Evolutionary conservation across 2,113 vertebrate species (phyloP).

Genomic region (Saimiri boliviensis): DNA sequence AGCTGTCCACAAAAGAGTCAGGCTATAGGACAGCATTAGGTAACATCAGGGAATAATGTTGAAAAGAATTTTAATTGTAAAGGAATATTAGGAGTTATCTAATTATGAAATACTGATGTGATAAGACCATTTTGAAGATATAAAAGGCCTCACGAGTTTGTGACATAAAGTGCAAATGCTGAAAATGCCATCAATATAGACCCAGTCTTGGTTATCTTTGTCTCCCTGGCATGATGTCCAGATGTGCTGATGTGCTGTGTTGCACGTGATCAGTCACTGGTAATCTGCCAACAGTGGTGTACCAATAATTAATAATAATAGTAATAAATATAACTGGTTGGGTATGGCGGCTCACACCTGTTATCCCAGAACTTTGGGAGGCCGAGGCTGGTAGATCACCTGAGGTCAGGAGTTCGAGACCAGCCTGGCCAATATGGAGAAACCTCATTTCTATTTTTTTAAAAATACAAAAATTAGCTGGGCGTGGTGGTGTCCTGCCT

Average conservation of each 20-base stretch:
- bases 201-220: background rate
- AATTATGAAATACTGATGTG: background rate
- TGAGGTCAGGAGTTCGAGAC: too few relatives aligned
- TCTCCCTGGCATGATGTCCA: background rate
- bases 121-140: background rate
- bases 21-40: background rate
- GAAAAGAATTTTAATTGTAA: background rate
- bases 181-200: background rate
- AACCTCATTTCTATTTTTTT: too few relatives aligned
- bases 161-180: background rate
- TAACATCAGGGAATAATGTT: rapidly evolving
- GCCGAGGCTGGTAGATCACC: too few relatives aligned
- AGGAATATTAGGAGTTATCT: background rate
- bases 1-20: background rate
- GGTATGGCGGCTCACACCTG: too few relatives aligned
- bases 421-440: too few relatives aligned
- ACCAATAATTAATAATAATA: background rate
- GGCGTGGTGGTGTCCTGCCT: rapidly evolving
- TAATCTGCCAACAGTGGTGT: background rate
- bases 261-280: background rate
- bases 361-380: too few relatives aligned
- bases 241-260: background rate
- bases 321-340: background rate
- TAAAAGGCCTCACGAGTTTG: background rate
- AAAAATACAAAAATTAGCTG: too few relatives aligned